These are phyloP conservation scores for Lepilemur ruficaudatus DNA, from an alignment of 2,797 vertebrate genomes.

Conservation along the genomic window DNA sequence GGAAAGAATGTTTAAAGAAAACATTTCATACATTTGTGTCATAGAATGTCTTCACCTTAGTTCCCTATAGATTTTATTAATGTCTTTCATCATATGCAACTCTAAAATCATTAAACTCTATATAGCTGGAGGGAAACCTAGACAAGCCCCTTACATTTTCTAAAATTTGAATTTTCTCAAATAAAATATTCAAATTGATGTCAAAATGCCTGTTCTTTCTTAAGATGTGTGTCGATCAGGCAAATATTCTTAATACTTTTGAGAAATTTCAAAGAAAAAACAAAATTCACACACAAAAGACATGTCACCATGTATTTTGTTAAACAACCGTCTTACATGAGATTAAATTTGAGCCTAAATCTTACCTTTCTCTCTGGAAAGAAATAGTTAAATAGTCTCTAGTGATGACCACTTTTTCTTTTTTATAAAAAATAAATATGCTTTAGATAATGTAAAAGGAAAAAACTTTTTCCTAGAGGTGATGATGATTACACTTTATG, in stretches of 20 bases:
- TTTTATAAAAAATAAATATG: slow-evolving; percentile 49
- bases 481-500: not conserved
- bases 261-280: slow-evolving; percentile 17
- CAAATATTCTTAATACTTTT: slow-evolving; percentile 19
- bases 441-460: slow-evolving; percentile 44
- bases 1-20: slow-evolving; percentile 13
- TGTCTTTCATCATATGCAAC: not conserved
- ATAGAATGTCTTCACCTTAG: slow-evolving; percentile 29
- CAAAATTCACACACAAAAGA: slow-evolving; percentile 17
- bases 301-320: slow-evolving; percentile 10
- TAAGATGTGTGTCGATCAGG: slow-evolving; percentile 3
- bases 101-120: slow-evolving; percentile 13
- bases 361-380: slow-evolving; percentile 2
- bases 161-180: slow-evolving; percentile 49
- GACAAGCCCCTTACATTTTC: slow-evolving; percentile 36
- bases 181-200: slow-evolving; percentile 26
- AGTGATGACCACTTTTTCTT: not conserved
- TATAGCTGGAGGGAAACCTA: slow-evolving; percentile 4
- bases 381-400: not conserved
- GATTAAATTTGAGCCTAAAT: slow-evolving; percentile 14
- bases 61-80: slow-evolving; percentile 25
- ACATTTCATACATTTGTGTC: slow-evolving; percentile 34
- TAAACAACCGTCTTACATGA: not conserved
- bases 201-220: not conserved
- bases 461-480: not conserved